Conservation (phyloP, 2,888 invertebrate genomes). For the Agelastica alni region DNA sequence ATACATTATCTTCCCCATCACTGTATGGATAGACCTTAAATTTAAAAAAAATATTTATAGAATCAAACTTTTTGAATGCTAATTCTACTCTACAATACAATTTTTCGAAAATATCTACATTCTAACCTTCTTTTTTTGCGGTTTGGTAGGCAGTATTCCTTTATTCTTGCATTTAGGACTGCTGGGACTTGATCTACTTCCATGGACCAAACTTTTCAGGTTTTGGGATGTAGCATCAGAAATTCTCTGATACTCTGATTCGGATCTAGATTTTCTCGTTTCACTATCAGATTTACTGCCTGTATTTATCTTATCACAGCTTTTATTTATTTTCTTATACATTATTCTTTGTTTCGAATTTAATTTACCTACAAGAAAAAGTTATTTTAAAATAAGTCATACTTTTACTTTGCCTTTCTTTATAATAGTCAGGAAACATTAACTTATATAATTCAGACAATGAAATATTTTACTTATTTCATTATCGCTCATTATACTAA, state of each 20-base stretch:
- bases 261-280: constrained; percentile 48
- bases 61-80: background rate
- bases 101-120: too few species aligned
- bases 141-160: constrained; percentile 43
- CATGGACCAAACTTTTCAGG: constrained; percentile 61
- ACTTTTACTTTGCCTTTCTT: too few species aligned
- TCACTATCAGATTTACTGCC: constrained; percentile 43
- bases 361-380: constrained; percentile 40
- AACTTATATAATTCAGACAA: too few species aligned
- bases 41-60: background rate
- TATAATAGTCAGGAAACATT: too few species aligned
- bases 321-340: constrained; percentile 57
- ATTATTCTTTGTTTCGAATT: constrained; percentile 51
- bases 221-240: constrained; percentile 61
- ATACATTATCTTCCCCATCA: constrained; percentile 62
- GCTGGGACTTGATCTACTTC: constrained; percentile 52
- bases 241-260: constrained; percentile 63
- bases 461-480: too few species aligned
- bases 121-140: constrained; percentile 40
- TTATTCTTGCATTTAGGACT: constrained; percentile 54
- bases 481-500: too few species aligned
- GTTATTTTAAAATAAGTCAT: too few species aligned
- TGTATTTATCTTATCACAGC: constrained; percentile 56
- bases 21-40: constrained; percentile 61
- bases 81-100: too few species aligned